Percentiles rank a stretch among this genome's conserved stretches.
These are phyloP conservation scores for Araneus ventricosus DNA, from an alignment of 1,140 invertebrate genomes.

Conservation along the genomic window DNA sequence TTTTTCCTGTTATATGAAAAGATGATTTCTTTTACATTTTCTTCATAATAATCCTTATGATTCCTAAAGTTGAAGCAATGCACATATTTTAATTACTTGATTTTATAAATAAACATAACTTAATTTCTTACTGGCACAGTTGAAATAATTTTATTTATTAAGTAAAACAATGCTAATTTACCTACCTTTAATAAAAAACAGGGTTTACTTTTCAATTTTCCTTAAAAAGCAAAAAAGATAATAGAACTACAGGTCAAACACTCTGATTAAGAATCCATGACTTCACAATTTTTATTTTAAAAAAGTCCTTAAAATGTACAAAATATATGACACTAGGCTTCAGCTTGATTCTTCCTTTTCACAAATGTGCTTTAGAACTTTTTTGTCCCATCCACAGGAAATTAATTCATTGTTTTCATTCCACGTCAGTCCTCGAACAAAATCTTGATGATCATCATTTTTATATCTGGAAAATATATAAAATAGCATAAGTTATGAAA, in stretches of 20 bases:
- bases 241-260: neutral
- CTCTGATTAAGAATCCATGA: neutral
- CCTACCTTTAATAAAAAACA: too few relatives aligned
- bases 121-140: too few relatives aligned
- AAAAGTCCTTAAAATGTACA: neutral
- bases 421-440: conserved; percentile 65
- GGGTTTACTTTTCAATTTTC: too few relatives aligned
- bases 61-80: too few relatives aligned
- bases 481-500: neutral
- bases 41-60: too few relatives aligned
- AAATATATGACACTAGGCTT: neutral
- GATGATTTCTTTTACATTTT: too few relatives aligned
- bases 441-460: conserved; percentile 66
- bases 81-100: too few relatives aligned
- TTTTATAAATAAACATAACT: too few relatives aligned
- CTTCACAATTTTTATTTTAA: neutral
- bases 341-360: conserved; percentile 27
- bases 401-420: conserved; percentile 45
- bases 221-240: too few relatives aligned
- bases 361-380: conserved; percentile 68
- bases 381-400: conserved; percentile 69
- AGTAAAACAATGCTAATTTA: too few relatives aligned
- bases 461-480: conserved; percentile 64
- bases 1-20: too few relatives aligned
- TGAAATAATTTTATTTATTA: too few relatives aligned